phyloP scores from a whole-genome alignment of 2,888 invertebrate species.

The Drosophila testacea region DNA sequence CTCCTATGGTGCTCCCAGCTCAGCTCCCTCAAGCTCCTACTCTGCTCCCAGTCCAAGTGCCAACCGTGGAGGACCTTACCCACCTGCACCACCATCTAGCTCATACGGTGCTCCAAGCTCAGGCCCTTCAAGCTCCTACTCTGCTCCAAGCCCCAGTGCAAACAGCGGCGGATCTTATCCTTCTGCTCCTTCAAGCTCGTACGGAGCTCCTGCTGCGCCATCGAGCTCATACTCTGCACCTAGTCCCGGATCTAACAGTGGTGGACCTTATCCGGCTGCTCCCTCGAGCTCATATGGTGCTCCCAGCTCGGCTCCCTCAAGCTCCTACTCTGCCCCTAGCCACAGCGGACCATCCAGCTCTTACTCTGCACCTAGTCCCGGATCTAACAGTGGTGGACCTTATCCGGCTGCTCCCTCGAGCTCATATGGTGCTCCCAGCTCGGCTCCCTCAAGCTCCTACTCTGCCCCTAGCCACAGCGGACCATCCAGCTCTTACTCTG shows the following conservation, averaged over 20 bases:
- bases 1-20: slow-evolving; percentile 49
- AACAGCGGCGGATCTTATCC: slow-evolving; percentile 60
- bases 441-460: slow-evolving; percentile 48
- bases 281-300: slow-evolving; percentile 86
- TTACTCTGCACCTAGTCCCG: slow-evolving; percentile 52
- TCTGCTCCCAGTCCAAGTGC: slow-evolving; percentile 35
- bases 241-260: slow-evolving; percentile 18
- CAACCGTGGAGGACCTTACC: slow-evolving; percentile 32
- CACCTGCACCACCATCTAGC: slow-evolving; percentile 83
- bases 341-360: slow-evolving; percentile 56
- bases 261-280: slow-evolving; percentile 53
- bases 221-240: slow-evolving; percentile 48
- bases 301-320: slow-evolving; percentile 41
- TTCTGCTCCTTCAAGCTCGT: not conserved
- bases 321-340: slow-evolving; percentile 58
- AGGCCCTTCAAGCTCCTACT: slow-evolving; percentile 64
- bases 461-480: slow-evolving; percentile 27
- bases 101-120: slow-evolving; percentile 84
- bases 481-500: slow-evolving; percentile 46
- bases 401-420: slow-evolving; percentile 12
- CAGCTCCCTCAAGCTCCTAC: slow-evolving; percentile 41
- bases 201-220: slow-evolving; percentile 28
- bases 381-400: too few species aligned
- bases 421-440: slow-evolving; percentile 63
- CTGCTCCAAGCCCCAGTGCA: slow-evolving; percentile 33